A percentile compares a stretch with the other conserved stretches of the same genome.
phyloP scores from a whole-genome alignment of 2,113 vertebrate species.

The Isurus oxyrinchus region DNA sequence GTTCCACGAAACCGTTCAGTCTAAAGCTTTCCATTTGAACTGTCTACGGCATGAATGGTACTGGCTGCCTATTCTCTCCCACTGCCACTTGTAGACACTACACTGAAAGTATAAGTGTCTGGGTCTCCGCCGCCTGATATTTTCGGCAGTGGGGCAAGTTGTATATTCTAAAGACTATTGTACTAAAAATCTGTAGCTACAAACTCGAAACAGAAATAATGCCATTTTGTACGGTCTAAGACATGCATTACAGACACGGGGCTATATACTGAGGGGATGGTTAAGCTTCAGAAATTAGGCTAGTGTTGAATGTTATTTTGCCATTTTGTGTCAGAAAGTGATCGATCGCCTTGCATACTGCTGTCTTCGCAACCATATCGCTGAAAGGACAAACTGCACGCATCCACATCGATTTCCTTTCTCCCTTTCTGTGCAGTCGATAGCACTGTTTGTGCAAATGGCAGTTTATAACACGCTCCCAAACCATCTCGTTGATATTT shows the following conservation, averaged over 20 bases:
- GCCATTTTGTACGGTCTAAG: neutral
- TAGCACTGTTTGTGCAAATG: neutral
- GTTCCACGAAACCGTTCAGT: neutral
- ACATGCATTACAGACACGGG: too few species aligned
- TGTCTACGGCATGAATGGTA: constrained; percentile 19
- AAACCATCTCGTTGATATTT: neutral
- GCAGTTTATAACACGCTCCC: neutral
- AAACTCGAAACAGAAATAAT: constrained; percentile 7
- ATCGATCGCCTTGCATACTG: neutral
- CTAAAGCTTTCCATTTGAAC: neutral
- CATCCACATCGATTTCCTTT: constrained; percentile 9
- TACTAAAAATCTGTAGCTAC: neutral
- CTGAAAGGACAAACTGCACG: neutral
- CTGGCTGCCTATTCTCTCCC: constrained; percentile 18
- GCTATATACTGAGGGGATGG: neutral
- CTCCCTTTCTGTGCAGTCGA: neutral
- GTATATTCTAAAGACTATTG: neutral
- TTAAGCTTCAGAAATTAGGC: constrained; percentile 25
- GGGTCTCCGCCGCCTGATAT: constrained; percentile 3
- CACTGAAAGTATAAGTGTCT: constrained; percentile 28
- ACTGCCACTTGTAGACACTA: constrained; percentile 16
- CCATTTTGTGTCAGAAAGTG: constrained; percentile 14
- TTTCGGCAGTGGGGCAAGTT: constrained; percentile 12
- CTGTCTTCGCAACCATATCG: neutral
- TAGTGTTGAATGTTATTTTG: constrained; percentile 21